Base-by-base conservation (phyloP, 1,140 invertebrate genomes). In the Gryllus bimaculatus region DNA sequence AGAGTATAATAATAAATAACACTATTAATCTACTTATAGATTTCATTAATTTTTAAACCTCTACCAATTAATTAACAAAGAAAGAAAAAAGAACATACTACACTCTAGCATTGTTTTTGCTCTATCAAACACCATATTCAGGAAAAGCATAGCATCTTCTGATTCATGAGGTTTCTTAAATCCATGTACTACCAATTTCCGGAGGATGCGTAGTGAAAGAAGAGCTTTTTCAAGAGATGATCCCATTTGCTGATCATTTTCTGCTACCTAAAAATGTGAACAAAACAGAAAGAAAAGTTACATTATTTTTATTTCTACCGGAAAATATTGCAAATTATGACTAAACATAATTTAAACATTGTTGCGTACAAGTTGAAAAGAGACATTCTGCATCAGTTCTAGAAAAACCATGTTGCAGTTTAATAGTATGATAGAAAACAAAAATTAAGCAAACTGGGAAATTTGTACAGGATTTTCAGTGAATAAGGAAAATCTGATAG, bases 121-220 rank as follows among this genome's bases (percentile, higher is more conserved):
- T 78, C 92, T 87, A 78, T 93, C 89, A 84, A 96, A 96, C 74
- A 96, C 89, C 39, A 91, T 86, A 85, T 92, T 91, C 48, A 97
- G 85, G 84, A 98, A 97, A 2, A 88, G 87, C 83, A 93, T 89
- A 73, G 92, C 92, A 82, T 93, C 91, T 78, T 89, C 86, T 83
- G 89, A 92, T 83, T 93, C 90, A 78, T 93, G 90, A 13, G 92
- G 92, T 82, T 92, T 93, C 83, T 90, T 90, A 81, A 95, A 93
- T 3, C 96, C 96, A 85, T 92, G 91, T 10, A 94, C 89, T 0
- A 93, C 90, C 49, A 97, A 87, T 84, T 96, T 96, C 81, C 94
- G 88, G 75, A 98, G 84, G 82, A 96, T 93, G 85, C 93, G 92
- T 74, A 96, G 86, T 73, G 91, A 87, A 0, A 96, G 86, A 8